Conservation (phyloP, 1,140 invertebrate species). For the Drosophila ironensis region DNA sequence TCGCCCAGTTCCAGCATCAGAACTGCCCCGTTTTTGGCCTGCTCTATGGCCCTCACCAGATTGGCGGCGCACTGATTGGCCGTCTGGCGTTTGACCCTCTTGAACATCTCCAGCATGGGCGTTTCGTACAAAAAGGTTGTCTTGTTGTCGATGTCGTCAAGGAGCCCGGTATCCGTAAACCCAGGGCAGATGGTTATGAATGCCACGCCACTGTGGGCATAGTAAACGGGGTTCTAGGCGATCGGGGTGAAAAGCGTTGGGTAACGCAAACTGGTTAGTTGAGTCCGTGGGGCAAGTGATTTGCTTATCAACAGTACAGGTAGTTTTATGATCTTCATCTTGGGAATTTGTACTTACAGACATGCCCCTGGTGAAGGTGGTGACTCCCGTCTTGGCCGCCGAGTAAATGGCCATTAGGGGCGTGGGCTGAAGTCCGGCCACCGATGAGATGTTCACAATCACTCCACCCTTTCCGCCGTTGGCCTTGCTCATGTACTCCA, state of each 20-base stretch:
- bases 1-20: conserved; percentile 58
- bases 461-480: conserved; percentile 84
- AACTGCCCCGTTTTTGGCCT: conserved; percentile 53
- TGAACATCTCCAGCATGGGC: conserved; percentile 31
- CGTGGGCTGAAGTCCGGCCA: conserved; percentile 83
- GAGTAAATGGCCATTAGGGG: conserved; percentile 79
- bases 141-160: conserved; percentile 47
- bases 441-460: conserved; percentile 86
- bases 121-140: conserved; percentile 41
- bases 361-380: conserved; percentile 81
- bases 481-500: conserved; percentile 83
- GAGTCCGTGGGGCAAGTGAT: too few species aligned
- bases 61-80: conserved; percentile 55
- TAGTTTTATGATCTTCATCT: too few species aligned
- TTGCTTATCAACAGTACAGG: too few species aligned
- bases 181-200: conserved; percentile 76
- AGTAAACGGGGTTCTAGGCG: conserved; percentile 46
- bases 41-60: conserved; percentile 53
- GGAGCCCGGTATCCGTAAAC: conserved; percentile 58
- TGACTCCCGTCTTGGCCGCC: conserved; percentile 83
- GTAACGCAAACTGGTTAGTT: too few species aligned
- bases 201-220: conserved; percentile 36
- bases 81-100: conserved; percentile 37
- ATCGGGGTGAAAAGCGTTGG: too few species aligned
- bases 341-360: conserved; percentile 31